Base-by-base conservation (phyloP, 1,140 invertebrate species). In the Geopemphigus sp. region DNA sequence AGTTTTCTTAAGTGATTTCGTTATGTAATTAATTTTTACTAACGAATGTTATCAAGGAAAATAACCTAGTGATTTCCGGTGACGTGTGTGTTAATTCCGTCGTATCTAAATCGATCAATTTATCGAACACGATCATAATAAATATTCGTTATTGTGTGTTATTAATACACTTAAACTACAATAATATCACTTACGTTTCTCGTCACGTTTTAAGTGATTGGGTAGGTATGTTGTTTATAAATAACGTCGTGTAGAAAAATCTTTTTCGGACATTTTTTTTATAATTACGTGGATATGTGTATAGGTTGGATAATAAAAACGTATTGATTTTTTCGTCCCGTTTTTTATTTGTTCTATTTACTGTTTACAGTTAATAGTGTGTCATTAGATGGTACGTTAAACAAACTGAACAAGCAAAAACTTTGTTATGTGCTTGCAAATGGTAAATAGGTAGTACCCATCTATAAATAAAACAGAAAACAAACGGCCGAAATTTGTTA, bases 331-430 rank as follows among this genome's bases (percentile, higher is more conserved):
- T 64, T 64, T n/a, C n/a, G n/a, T n/a, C n/a, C n/a, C n/a, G n/a
- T n/a, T n/a, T 29, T 64, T 64, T 64, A 26, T 64, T 64, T 32
- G 61, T 39, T 64, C 19, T 64, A n/a, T n/a, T 64, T 22, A 19
- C 61, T 32, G 29, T 64, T 64, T 64, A n/a, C 61, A 19, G 61
- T 64, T 26, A 29, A 15, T 64, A 39, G 29, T 64, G 15, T 64
- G 29, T 64, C 19, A 39, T 64, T 10, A 17, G n/a, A 29, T 64
- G n/a, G 32, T n/a, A 11, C n/a, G 63, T 64, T 39, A 22, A 64
- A 64, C 63, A 39, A 64, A 39, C n/a, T 12, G 19, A 22, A 29
- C 57, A 3, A 26, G 19, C 29, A 64, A 10, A 61, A 61, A 61
- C 24, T 61, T 61, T 29, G 14, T 61, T 1, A 26, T 61, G 26